A percentile compares a stretch with the other conserved stretches of the same genome.
Evolutionary conservation across 2,797 vertebrate genomes (phyloP).

Genomic region (Brachyalestes nurse): DNA sequence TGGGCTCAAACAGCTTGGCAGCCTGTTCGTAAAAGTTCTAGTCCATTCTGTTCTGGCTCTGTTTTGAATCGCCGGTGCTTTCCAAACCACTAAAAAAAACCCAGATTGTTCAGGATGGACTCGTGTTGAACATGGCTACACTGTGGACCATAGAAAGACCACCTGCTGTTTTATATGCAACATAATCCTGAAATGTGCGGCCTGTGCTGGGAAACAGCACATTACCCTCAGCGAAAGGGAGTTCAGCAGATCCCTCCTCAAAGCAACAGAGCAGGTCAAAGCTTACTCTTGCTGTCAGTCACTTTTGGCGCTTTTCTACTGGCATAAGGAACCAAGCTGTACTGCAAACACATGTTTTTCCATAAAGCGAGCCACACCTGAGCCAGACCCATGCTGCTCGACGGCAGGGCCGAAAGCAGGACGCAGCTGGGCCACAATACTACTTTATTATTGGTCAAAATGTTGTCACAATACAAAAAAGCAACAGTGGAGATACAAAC

Average conservation of each 20-base stretch:
- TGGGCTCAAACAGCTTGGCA: neutral
- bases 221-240: neutral
- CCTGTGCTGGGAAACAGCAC: neutral
- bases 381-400: no score
- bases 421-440: no score
- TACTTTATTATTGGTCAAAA: no score
- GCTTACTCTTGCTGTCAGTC: no score
- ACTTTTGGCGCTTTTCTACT: neutral
- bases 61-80: neutral
- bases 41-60: neutral
- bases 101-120: neutral
- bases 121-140: constrained; percentile 21
- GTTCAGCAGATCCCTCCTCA: neutral
- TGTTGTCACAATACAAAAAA: no score
- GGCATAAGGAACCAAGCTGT: no score
- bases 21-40: neutral
- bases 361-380: no score
- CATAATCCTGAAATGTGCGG: neutral
- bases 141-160: constrained; percentile 21
- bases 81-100: constrained; percentile 8
- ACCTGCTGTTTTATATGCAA: constrained; percentile 35
- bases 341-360: no score
- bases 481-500: no score
- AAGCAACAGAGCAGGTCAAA: no score
- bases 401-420: no score